Evolutionary conservation across 2,797 vertebrate species (phyloP).

Genomic region (Pseudomugil tenellus): DNA sequence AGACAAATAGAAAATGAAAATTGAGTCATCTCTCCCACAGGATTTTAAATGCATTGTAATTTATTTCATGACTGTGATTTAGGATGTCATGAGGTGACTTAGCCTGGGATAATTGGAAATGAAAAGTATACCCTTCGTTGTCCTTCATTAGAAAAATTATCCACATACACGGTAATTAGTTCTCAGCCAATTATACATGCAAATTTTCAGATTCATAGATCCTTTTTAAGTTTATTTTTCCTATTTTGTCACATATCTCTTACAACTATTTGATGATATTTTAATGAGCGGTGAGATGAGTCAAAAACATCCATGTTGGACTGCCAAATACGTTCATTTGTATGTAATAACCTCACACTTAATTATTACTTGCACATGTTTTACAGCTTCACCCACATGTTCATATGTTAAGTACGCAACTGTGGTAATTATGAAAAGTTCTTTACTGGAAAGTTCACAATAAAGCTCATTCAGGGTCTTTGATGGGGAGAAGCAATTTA

Average conservation of each 20-base stretch:
- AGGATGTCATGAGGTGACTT: conserved; percentile 20
- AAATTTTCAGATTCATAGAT: neutral
- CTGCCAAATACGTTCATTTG: neutral
- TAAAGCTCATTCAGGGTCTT: neutral
- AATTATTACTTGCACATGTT: neutral
- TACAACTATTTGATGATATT: neutral
- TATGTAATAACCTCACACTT: neutral
- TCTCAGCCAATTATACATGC: conserved; percentile 18
- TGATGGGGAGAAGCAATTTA: too few relatives aligned
- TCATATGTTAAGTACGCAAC: neutral
- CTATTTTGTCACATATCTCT: neutral
- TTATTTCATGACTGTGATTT: conserved; percentile 11
- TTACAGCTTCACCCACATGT: too few relatives aligned
- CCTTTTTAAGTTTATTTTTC: conserved; percentile 5
- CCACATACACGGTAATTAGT: conserved; percentile 23
- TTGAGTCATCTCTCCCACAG: neutral
- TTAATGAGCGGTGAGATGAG: neutral
- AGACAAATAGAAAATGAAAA: neutral
- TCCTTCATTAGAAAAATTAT: conserved; percentile 39
- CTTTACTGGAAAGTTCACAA: too few relatives aligned
- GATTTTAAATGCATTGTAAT: conserved; percentile 8
- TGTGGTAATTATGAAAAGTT: neutral
- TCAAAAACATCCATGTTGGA: neutral
- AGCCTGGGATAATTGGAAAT: conserved; percentile 30
- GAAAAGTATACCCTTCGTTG: conserved; percentile 7